Conservation (phyloP, 2,888 invertebrate genomes). For the Andricus curvator region DNA sequence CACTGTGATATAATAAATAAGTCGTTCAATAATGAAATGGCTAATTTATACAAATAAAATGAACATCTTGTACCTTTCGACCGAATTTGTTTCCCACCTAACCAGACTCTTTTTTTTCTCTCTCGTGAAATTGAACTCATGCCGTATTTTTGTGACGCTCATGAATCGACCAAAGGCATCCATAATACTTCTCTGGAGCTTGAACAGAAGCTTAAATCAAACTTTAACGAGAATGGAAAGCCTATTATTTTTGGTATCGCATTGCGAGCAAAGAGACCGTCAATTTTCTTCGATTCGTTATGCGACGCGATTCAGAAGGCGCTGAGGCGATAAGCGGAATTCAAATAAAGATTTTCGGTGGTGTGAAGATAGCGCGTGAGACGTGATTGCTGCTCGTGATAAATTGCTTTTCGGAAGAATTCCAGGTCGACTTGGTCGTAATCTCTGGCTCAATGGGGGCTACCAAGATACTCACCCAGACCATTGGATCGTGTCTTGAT, state of each 20-base stretch:
- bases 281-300: slow-evolving; percentile 54
- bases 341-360: slow-evolving; percentile 70
- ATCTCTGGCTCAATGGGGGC: slow-evolving; percentile 7
- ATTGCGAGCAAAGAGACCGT: slow-evolving; percentile 33
- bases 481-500: slow-evolving; percentile 28
- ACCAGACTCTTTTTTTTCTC: not conserved
- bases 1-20: no score
- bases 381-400: slow-evolving; percentile 50
- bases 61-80: not conserved
- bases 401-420: slow-evolving; percentile 54
- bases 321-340: slow-evolving; percentile 64
- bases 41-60: slow-evolving; percentile 3
- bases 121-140: not conserved
- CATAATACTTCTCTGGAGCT: not conserved
- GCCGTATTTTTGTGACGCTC: not conserved
- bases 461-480: not conserved
- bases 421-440: slow-evolving; percentile 52
- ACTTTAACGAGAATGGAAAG: slow-evolving; percentile 60
- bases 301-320: slow-evolving; percentile 52
- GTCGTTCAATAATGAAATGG: not conserved
- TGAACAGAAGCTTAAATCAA: slow-evolving; percentile 49
- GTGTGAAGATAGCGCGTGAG: slow-evolving; percentile 52
- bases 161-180: not conserved
- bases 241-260: slow-evolving; percentile 38
- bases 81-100: not conserved